Evolutionary conservation across 2,113 vertebrate species (phyloP), one percentile per base, ranked within the genome.

Genomic region (Brevimyrus niger): DNA sequence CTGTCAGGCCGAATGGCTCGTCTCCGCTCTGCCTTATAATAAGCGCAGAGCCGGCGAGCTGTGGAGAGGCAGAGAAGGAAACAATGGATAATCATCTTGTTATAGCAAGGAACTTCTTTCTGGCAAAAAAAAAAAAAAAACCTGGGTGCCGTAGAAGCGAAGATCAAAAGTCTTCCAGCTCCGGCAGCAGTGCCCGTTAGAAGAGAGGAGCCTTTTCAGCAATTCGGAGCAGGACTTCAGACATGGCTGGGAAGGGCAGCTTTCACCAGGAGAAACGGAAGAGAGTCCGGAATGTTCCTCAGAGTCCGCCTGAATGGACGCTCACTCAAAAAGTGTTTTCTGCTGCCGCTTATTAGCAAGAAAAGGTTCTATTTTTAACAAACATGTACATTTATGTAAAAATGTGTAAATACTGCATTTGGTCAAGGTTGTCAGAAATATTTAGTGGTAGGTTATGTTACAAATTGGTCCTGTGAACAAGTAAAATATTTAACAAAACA

Each of bases 31-130:
- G 61, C 53, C 15, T 86, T 35, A 35, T 53, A 87, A 87, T 87
- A 86, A 86, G 85, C 48, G 10, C n/a, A 35, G 85, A 27, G 73
- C 35, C 35, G 2, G 73, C 13, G 35, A 55, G 47, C 85, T 48
- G 83, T 44, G 46, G 47, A 86, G 84, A 50, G 44, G 27, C 27
- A 53, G 48, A 35, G 6, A 38, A 38, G 50, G 47, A 55, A 87
- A 53, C 48, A 4, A 53, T 31, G 85, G 85, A 55, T 87, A 87
- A 55, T 87, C 50, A 87, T 87, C 48, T 87, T 51, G 85, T 87
- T 51, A 51, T 51, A 31, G 85, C 47, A 51, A 51, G 85, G 85
- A 86, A 84, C 82, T 84, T 84, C 19, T 47, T 47, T 84, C 44
- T 47, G 82, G 82, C 15, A 42, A 86, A n/a, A n/a, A n/a, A n/a